Conservation (phyloP, 2,888 invertebrate species). For the Lampropteryx suffumata region DNA sequence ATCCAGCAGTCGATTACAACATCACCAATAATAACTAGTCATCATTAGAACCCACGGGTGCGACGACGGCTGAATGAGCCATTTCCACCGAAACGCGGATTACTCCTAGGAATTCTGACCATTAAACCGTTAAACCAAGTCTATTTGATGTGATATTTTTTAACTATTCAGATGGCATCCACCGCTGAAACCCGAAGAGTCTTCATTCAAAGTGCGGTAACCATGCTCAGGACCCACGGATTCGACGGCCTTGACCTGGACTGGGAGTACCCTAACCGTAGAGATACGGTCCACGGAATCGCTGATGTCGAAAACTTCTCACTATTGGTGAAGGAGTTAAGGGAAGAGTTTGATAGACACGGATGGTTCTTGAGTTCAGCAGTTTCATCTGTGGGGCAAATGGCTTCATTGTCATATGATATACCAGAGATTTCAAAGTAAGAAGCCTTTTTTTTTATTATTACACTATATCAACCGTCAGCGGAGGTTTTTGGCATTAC, state of each 20-base stretch:
- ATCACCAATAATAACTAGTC: too few species aligned
- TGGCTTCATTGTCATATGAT: slow-evolving; percentile 82
- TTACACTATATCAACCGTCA: neutral
- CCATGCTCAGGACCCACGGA: slow-evolving; percentile 77
- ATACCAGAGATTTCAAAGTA: slow-evolving; percentile 80
- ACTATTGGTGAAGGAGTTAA: slow-evolving; percentile 79
- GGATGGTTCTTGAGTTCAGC: slow-evolving; percentile 83
- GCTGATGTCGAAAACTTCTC: slow-evolving; percentile 79
- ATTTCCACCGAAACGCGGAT: too few species aligned
- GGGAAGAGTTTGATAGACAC: slow-evolving; percentile 74
- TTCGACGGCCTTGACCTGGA: slow-evolving; percentile 89
- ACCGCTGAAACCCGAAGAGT: slow-evolving; percentile 61
- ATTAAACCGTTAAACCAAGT: too few species aligned
- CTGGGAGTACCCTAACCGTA: slow-evolving; percentile 87
- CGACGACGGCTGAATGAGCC: too few species aligned
- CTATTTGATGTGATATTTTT: neutral
- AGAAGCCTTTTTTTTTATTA: slow-evolving; percentile 26
- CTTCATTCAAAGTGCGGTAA: slow-evolving; percentile 82
- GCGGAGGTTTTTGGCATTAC: too few species aligned
- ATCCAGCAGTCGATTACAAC: too few species aligned
- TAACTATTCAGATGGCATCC: slow-evolving; percentile 61
- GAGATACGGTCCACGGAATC: slow-evolving; percentile 69
- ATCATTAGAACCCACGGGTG: too few species aligned
- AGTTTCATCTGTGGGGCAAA: slow-evolving; percentile 77
- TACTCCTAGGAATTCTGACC: too few species aligned